Percentiles rank a stretch among this genome's conserved stretches.
Conservation (phyloP, 2,113 vertebrate genomes). For the Pogona vitticeps region DNA sequence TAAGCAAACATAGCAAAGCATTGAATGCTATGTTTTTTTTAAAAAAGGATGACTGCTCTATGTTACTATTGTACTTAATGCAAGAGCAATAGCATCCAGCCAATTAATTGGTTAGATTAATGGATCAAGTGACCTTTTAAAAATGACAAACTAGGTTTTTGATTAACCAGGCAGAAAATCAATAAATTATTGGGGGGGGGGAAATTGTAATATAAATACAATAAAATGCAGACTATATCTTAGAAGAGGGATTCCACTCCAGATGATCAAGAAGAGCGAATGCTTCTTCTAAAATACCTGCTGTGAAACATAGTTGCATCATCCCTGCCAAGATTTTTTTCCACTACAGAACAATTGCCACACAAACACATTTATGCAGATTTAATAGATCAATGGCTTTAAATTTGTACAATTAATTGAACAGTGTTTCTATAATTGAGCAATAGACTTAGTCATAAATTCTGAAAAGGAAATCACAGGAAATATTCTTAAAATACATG, state of each 20-base stretch:
- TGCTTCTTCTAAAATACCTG: background rate
- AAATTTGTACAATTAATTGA: background rate
- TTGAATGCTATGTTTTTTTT: background rate
- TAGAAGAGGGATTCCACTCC: background rate
- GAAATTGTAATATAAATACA: background rate
- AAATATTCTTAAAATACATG: background rate
- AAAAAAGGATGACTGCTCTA: background rate
- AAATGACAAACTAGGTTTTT: background rate
- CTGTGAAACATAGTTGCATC: background rate
- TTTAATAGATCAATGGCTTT: background rate
- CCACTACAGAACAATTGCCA: background rate
- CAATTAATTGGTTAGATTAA: background rate
- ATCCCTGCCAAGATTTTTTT: background rate
- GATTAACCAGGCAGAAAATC: background rate
- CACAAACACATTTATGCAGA: background rate
- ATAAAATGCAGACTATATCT: background rate
- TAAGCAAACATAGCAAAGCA: background rate
- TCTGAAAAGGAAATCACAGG: background rate
- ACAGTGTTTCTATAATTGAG: background rate
- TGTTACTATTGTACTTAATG: background rate
- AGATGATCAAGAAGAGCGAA: background rate
- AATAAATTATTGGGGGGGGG: background rate
- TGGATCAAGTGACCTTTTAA: background rate
- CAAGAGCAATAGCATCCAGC: background rate
- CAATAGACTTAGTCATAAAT: background rate